A percentile compares a stretch with the other conserved stretches of the same genome.
Conservation (phyloP, 2,113 vertebrate genomes). For the Sterrhoptilus dennistouni region DNA sequence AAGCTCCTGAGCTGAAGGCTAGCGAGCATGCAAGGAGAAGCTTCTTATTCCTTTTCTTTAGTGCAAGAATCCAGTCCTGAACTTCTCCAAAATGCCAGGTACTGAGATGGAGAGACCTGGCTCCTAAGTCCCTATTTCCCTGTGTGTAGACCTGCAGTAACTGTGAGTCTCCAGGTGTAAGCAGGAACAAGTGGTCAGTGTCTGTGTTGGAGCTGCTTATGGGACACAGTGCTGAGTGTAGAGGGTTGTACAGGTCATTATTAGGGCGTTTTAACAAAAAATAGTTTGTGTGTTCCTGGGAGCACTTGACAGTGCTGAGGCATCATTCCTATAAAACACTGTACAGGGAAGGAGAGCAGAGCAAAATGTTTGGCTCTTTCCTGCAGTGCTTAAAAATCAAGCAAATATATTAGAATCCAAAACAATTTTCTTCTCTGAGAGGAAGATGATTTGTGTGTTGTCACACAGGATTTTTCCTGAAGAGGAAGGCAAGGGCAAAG, state of each 20-base stretch:
- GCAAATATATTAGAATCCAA: neutral
- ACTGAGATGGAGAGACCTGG: neutral
- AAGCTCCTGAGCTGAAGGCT: neutral
- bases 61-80: neutral
- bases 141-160: neutral
- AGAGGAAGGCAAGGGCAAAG: conserved; percentile 45
- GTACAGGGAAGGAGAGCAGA: neutral
- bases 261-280: neutral
- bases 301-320: neutral
- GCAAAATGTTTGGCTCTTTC: neutral
- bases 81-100: neutral
- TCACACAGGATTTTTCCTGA: neutral
- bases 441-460: neutral
- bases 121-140: accelerated
- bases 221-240: neutral
- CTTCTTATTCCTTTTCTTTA: neutral
- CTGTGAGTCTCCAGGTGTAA: neutral
- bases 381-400: neutral
- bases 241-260: neutral
- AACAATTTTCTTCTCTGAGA: neutral
- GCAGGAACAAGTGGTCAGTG: neutral
- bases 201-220: neutral
- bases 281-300: neutral
- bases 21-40: neutral
- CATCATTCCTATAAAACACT: accelerated